A percentile compares a stretch with the other conserved stretches of the same genome.
Conservation (phyloP, 2,888 invertebrate species). For the Germaria angustata region DNA sequence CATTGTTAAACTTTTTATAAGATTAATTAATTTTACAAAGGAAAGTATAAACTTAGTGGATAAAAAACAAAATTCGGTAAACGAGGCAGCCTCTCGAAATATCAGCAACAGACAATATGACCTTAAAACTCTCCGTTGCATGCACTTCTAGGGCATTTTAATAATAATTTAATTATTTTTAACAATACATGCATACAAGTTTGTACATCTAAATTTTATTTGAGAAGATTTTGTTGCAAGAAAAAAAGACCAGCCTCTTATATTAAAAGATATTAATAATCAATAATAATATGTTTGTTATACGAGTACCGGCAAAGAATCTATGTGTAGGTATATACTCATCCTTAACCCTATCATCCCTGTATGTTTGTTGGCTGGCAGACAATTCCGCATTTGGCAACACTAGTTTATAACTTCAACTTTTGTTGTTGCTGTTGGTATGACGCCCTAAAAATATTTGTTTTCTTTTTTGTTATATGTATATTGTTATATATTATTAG, state of each 20-base stretch:
- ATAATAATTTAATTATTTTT: no score
- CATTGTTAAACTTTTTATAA: neutral
- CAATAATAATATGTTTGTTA: neutral
- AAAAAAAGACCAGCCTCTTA: no score
- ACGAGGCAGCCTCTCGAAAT: neutral
- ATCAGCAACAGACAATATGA: neutral
- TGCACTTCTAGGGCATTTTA: no score
- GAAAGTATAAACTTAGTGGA: neutral
- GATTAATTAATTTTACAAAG: neutral
- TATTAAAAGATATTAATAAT: no score
- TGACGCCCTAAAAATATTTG: conserved; percentile 65
- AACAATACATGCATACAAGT: no score
- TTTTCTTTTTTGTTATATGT: conserved; percentile 1
- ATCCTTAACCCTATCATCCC: neutral
- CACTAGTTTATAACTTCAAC: conserved; percentile 29
- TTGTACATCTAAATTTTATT: no score
- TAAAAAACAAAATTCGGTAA: neutral
- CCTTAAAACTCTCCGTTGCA: no score
- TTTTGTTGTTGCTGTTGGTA: conserved; percentile 35
- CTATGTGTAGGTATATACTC: no score
- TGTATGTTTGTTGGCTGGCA: neutral
- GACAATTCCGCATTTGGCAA: conserved; percentile 22
- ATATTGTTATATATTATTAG: conserved; percentile 25
- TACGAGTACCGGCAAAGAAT: neutral
- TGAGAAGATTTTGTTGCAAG: no score